Evolutionary conservation across 2,113 vertebrate genomes (phyloP).

Genomic region (Xyliphius kryptos): DNA sequence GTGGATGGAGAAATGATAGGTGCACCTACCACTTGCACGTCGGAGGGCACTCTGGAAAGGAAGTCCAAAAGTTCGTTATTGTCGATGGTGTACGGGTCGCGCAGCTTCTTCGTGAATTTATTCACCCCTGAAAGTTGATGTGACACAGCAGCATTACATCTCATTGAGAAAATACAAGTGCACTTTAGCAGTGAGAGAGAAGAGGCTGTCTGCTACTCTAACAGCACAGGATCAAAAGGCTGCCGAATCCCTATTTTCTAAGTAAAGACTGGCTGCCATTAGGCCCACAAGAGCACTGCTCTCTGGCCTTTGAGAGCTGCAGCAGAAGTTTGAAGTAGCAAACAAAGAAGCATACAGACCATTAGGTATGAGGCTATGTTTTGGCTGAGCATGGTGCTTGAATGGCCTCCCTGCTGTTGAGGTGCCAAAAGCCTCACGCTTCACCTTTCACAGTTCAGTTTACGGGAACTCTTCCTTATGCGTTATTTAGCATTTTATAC

Average conservation of each 20-base stretch:
- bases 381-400: constrained; percentile 12
- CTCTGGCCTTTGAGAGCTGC: constrained; percentile 36
- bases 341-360: constrained; percentile 25
- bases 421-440: neutral
- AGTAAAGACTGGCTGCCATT: constrained; percentile 35
- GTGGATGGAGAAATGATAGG: constrained; percentile 29
- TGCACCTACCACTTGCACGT: constrained; percentile 92
- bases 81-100: constrained; percentile 90
- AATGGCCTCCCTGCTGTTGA: constrained; percentile 14
- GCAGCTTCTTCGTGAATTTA: constrained; percentile 98
- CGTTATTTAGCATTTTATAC: neutral
- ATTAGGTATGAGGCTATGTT: constrained; percentile 32
- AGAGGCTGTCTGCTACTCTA: constrained; percentile 28
- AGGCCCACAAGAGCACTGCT: constrained; percentile 33
- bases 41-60: constrained; percentile 93
- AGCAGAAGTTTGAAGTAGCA: constrained; percentile 27
- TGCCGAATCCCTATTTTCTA: constrained; percentile 32
- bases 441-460: no score
- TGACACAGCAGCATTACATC: constrained; percentile 22
- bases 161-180: constrained; percentile 23
- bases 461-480: no score
- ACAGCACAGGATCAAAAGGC: constrained; percentile 34
- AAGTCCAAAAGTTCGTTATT: constrained; percentile 98
- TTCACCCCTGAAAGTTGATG: constrained; percentile 79
- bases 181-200: constrained; percentile 30